Conservation (phyloP, 1,140 invertebrate species). For the Notospermus geniculatus region DNA sequence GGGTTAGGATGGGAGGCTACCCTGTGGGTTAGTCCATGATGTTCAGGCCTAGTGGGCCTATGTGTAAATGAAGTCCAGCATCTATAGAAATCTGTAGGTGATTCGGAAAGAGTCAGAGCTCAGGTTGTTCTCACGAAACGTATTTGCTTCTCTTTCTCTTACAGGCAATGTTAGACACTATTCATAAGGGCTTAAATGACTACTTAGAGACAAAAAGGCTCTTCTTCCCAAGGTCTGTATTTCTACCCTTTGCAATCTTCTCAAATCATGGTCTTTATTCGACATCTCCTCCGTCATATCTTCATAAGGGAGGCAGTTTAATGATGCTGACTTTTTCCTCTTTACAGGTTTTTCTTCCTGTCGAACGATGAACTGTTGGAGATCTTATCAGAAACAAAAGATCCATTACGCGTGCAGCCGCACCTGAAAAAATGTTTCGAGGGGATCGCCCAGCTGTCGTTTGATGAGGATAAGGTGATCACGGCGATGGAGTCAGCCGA, state of each 20-base stretch:
- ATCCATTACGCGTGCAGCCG: slow-evolving; percentile 59
- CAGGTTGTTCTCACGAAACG: no score
- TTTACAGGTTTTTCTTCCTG: slow-evolving; percentile 53
- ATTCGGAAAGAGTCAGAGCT: no score
- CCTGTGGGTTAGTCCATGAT: no score
- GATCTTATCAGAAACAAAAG: slow-evolving; percentile 56
- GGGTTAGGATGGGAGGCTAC: no score
- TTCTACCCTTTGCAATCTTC: no score
- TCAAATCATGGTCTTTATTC: no score
- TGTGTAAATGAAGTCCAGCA: no score
- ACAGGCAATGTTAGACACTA: slow-evolving; percentile 60
- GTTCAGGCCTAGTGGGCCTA: no score
- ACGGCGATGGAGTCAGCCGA: slow-evolving; percentile 86
- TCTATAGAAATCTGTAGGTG: no score
- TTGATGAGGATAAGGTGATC: slow-evolving; percentile 72
- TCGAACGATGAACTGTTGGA: slow-evolving; percentile 66
- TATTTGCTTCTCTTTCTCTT: slow-evolving; percentile 28
- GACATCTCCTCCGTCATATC: no score
- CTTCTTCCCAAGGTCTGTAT: slow-evolving; percentile 57
- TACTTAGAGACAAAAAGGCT: slow-evolving; percentile 56
- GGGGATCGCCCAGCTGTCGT: slow-evolving; percentile 64
- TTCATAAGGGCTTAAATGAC: slow-evolving; percentile 55
- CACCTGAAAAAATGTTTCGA: slow-evolving; percentile 58
- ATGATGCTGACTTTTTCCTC: slow-evolving; percentile 42
- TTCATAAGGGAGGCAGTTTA: no score